phyloP scores from a whole-genome alignment of 37 sponge, comb jelly and placozoan genomes.

The Aphrocallistes beatrix region DNA sequence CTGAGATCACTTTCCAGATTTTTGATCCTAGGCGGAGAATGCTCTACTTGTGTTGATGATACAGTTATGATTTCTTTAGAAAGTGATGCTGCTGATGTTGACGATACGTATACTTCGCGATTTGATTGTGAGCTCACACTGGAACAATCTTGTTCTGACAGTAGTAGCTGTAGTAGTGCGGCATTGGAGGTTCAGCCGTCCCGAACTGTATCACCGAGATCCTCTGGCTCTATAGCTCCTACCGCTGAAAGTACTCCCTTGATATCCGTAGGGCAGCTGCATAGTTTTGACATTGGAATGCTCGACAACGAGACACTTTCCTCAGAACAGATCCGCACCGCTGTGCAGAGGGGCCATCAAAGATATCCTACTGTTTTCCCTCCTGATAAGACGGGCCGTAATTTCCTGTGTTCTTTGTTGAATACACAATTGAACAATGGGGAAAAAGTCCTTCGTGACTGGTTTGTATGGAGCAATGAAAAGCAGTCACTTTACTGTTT shows the following conservation, averaged over 20 bases:
- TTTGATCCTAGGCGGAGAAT: not conserved
- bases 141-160: not conserved
- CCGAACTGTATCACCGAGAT: not conserved
- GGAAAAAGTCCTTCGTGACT: not conserved
- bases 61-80: constrained; percentile 2
- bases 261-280: not conserved
- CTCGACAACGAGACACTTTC: not conserved
- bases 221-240: not conserved
- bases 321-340: not conserved
- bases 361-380: not conserved
- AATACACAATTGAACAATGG: constrained; percentile 10
- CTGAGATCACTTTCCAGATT: not conserved
- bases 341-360: not conserved
- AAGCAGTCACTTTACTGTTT: constrained; percentile 19
- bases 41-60: not conserved
- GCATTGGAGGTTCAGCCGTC: not conserved
- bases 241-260: not conserved
- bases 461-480: not conserved
- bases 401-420: not conserved
- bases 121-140: not conserved
- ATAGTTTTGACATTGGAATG: not conserved
- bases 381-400: not conserved
- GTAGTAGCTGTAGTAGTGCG: not conserved
- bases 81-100: not conserved
- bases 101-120: not conserved